A percentile compares a stretch with the other conserved stretches of the same genome.
These are phyloP conservation scores for Paguma larvata DNA, from an alignment of 2,797 vertebrate genomes.

Conservation along the genomic window DNA sequence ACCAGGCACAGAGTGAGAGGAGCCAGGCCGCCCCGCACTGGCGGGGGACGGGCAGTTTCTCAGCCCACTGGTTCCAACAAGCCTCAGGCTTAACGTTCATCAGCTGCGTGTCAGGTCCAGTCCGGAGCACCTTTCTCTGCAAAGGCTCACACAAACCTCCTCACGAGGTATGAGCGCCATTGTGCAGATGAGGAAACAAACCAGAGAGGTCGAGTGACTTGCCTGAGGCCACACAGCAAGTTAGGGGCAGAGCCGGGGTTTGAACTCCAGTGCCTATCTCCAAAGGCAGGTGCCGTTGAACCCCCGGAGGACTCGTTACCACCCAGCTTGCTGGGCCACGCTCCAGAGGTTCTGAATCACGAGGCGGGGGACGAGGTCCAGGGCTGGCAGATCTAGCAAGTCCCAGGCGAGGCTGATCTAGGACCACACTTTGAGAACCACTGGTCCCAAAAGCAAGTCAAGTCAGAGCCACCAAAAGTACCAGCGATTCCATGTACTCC, in stretches of 20 bases:
- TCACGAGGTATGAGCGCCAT: accelerated
- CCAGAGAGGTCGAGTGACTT: background rate
- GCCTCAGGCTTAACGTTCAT: background rate
- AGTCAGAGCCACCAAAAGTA: background rate
- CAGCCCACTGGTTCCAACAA: background rate
- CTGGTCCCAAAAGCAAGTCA: background rate
- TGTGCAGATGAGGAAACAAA: background rate
- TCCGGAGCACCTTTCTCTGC: background rate
- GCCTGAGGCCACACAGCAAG: background rate
- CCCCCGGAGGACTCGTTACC: background rate
- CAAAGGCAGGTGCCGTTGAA: background rate
- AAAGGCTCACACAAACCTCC: background rate
- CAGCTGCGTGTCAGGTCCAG: background rate
- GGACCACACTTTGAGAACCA: background rate
- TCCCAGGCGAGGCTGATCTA: background rate
- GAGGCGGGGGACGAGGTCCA: too few species aligned
- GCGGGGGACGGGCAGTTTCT: background rate
- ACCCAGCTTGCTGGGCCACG: background rate
- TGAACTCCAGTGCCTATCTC: background rate
- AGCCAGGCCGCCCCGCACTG: background rate
- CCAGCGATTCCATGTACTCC: background rate
- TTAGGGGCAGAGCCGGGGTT: background rate
- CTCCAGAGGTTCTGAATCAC: background rate
- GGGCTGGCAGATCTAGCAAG: background rate
- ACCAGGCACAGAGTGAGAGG: background rate